These are phyloP conservation scores for Thyatira batis DNA, from an alignment of 2,888 invertebrate genomes.

Conservation along the genomic window DNA sequence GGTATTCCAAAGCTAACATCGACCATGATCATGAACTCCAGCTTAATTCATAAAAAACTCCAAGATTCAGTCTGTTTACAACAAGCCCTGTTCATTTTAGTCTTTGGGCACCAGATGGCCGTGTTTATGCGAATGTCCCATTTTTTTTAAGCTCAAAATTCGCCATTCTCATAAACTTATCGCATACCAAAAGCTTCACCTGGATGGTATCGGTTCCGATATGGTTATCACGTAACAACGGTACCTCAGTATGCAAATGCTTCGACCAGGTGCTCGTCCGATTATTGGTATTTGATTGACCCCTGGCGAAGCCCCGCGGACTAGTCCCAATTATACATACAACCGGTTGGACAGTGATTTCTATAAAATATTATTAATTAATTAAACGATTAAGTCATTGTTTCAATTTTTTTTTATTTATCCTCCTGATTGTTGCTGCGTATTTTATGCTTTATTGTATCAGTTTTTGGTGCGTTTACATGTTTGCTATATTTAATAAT, in stretches of 20 bases:
- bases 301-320: slow-evolving; percentile 38
- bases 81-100: no score
- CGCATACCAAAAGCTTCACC: background rate
- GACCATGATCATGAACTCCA: background rate
- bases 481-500: no score
- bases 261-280: slow-evolving; percentile 36
- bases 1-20: background rate
- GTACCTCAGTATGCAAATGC: slow-evolving; percentile 37
- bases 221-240: slow-evolving; percentile 4
- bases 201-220: background rate
- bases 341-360: background rate
- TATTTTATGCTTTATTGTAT: no score
- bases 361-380: background rate
- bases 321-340: slow-evolving; percentile 13
- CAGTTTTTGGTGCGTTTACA: no score
- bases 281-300: slow-evolving; percentile 33
- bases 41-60: no score
- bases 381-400: background rate
- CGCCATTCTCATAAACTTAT: background rate
- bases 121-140: no score
- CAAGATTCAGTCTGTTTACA: no score
- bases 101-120: background rate
- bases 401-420: no score
- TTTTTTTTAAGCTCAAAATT: no score
- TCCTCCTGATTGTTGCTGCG: no score